Base-by-base conservation (phyloP, 1,140 invertebrate species). In the Scaptomyza graminum region DNA sequence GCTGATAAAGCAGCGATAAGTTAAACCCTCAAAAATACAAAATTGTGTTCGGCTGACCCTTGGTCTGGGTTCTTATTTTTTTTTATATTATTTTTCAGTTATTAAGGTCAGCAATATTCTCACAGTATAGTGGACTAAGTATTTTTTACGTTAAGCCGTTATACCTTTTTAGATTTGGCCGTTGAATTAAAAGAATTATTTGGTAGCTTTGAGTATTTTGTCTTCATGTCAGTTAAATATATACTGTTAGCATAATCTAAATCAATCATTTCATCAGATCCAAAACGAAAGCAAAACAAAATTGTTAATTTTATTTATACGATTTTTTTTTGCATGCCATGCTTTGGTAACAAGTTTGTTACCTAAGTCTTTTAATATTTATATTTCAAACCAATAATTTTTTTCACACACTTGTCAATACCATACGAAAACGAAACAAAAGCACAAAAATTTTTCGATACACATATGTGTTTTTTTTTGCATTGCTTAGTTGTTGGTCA, bases 311-410 rank as follows among this genome's bases (percentile, higher is more conserved):
- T 11, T 43, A n/a, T n/a, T 56, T 56, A 22, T 22, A 22, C 18
- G 0, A 55, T 55, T 5, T 16, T 18, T 46, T 25, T 28, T 34
- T 46, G 6, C 13, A 8, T 44, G 18, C 18, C 18, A 22, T 22
- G 18, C 4, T 22, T 28, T 3, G 7, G 1, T 28, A 34, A 1
- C 65, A 78, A 78, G 79, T 87, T 87, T 70, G 87, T 78, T 80
- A 63, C 74, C 74, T 75, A 74, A 90, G 82, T 87, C 79, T 87
- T 87, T 90, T 74, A 64, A 68, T 68, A 59, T 49, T 12, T 13
- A 9, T 34, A 9, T 2, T 34, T 9, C 8, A 34, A 34, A 34
- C 31, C 31, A 34, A 34, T 34, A 8, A 34, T 34, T 34, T 9
- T 34, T 34, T 34, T 34, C 28, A 31, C 28, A 31, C 7, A 31